Base-by-base conservation (phyloP, 2,113 vertebrate genomes). In the Mastomys coucha region DNA sequence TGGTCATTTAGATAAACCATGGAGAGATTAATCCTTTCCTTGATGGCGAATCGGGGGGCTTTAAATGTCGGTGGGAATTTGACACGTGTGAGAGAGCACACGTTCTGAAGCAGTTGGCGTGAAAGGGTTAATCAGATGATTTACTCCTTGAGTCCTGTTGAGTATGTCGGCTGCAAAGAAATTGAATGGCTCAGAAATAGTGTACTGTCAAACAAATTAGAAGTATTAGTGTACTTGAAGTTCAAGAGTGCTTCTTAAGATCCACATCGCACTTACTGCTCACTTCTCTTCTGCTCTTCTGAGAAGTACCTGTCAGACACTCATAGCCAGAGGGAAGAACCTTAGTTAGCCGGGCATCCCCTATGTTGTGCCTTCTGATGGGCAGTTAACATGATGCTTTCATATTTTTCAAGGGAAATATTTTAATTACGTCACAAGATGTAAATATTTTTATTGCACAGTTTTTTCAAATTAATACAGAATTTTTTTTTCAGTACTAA, bases 1-100 rank as follows among this genome's bases (percentile, higher is more conserved):
- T 96, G 75, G 39, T 91, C 97, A 97, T 96, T 97, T 96, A 96
- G 91, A 97, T 93, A 98, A 97, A 96, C 96, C 95, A 91, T 84
- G 58, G 65, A 69, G 69, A 96, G 86, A 95, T 96, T 96, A 97
- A 97, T 98, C 91, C 92, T 81, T 96, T 84, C 81, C 91, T 96
- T 92, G 88, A 88, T 87, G 91, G 53, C 16, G 3, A 93, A 86
- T 91, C 89, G 93, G 49, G 63, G 56, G 10, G 19, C 81, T 96
- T 92, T 96, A 97, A 95, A 96, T 96, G 89, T 93, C 91, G 93
- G 51, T 88, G 63, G 76, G 93, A 94, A 95, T 91, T 93, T 95
- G 87, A 86, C 49, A 42, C 26, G 56, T 63, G 69, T 56, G 39
- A 78, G 91, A 80, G 53, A 81, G 39, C 60, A 93, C 45, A 53